Evolutionary conservation across 2,113 vertebrate genomes (phyloP).

Genomic region (Macrotis lagotis): DNA sequence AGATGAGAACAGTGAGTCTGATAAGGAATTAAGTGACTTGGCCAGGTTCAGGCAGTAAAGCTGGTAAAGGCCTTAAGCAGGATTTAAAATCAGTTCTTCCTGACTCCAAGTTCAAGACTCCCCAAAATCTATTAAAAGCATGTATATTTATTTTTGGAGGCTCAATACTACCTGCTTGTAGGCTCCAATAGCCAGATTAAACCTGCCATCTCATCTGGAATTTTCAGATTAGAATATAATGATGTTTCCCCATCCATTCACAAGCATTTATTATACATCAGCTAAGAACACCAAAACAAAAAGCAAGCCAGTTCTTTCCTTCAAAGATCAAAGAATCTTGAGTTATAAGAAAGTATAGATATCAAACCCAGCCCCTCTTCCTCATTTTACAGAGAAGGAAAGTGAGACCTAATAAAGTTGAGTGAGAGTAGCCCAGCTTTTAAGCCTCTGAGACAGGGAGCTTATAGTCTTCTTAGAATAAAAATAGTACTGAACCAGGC

Average conservation of each 20-base stretch:
- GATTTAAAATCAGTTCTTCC: neutral
- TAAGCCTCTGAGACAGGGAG: neutral
- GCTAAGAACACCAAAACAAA: neutral
- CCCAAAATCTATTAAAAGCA: neutral
- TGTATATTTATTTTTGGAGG: neutral
- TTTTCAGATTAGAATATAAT: neutral
- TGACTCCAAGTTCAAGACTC: neutral
- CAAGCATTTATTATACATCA: neutral
- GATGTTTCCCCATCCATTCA: neutral
- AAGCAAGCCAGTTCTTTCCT: neutral
- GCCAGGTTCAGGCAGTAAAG: neutral
- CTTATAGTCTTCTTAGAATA: neutral
- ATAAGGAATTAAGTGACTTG: neutral
- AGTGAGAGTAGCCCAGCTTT: neutral
- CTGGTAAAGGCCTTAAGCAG: neutral
- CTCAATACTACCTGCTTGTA: neutral
- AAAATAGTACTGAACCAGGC: neutral
- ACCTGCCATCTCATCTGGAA: neutral
- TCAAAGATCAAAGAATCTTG: neutral
- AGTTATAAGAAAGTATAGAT: neutral
- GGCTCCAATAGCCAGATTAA: neutral
- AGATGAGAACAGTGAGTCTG: neutral
- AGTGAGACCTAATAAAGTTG: neutral
- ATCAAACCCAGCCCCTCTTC: neutral
- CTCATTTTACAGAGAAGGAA: neutral